Conservation (phyloP, 2,888 invertebrate genomes). For the Andrena dorsata region DNA sequence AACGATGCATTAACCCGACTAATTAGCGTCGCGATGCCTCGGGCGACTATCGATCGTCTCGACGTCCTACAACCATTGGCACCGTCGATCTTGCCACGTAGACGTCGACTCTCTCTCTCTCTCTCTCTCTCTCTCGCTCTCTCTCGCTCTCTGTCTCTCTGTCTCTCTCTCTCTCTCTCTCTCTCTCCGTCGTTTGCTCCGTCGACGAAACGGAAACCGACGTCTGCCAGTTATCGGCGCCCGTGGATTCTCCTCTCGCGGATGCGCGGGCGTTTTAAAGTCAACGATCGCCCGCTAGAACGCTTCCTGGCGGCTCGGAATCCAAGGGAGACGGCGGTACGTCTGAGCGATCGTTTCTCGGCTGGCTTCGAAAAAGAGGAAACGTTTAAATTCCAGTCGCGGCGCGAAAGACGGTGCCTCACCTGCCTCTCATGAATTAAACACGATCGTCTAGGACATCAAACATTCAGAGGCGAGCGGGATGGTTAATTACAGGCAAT, state of each 20-base stretch:
- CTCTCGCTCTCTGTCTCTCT: too few species aligned
- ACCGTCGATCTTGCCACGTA: too few species aligned
- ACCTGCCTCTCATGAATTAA: conserved; percentile 43
- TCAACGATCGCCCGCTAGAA: conserved; percentile 14
- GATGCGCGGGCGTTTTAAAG: conserved; percentile 20
- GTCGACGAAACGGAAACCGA: conserved; percentile 5
- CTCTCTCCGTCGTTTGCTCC: conserved; percentile 1
- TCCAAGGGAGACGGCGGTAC: background rate
- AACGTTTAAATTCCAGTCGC: conserved; percentile 9
- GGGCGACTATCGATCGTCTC: conserved; percentile 18
- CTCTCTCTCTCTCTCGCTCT: too few species aligned
- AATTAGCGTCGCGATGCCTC: conserved; percentile 39
- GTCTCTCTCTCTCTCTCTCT: too few species aligned
- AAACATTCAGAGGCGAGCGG: conserved; percentile 14
- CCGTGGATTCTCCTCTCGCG: background rate
- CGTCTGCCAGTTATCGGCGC: background rate
- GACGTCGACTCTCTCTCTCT: too few species aligned
- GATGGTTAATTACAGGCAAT: conserved; percentile 23
- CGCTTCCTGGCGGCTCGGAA: background rate
- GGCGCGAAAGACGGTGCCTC: background rate
- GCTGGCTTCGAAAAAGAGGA: background rate
- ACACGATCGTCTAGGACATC: conserved; percentile 37
- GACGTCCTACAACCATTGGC: background rate
- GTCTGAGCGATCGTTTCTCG: background rate
- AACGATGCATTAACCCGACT: conserved; percentile 39